Conservation (phyloP, 1,140 invertebrate species). For the Anagrus nilaparvatae region DNA sequence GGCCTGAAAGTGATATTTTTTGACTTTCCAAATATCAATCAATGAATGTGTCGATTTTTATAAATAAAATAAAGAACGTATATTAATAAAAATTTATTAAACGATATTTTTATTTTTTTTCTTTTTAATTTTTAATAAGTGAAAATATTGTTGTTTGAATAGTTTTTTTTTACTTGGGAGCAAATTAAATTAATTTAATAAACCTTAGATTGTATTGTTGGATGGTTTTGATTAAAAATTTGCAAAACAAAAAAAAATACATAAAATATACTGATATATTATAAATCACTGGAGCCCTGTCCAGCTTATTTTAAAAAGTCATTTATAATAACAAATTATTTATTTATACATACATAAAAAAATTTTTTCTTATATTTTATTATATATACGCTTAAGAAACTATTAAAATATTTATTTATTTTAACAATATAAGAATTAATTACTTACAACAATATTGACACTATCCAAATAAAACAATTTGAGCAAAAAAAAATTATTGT, state of each 20-base stretch:
- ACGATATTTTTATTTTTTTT: not conserved
- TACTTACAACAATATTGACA: slow-evolving; percentile 30
- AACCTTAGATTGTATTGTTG: slow-evolving; percentile 38
- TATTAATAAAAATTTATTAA: not conserved
- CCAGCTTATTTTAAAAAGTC: slow-evolving; percentile 36
- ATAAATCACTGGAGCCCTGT: slow-evolving; percentile 34
- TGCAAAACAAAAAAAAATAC: slow-evolving; percentile 40
- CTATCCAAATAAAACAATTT: slow-evolving; percentile 24
- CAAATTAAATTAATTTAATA: slow-evolving; percentile 11
- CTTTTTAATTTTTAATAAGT: not conserved
- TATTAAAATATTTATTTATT: not conserved
- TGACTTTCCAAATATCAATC: not conserved
- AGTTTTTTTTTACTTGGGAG: not conserved
- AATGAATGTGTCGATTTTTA: not conserved
- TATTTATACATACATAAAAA: slow-evolving; percentile 14
- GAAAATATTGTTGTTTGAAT: not conserved
- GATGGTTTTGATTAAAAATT: slow-evolving; percentile 42
- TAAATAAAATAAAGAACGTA: not conserved
- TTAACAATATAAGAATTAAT: not conserved
- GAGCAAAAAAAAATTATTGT: slow-evolving; percentile 23
- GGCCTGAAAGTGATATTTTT: too few relatives aligned
- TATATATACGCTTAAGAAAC: not conserved
- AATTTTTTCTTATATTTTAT: not conserved
- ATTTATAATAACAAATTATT: slow-evolving; percentile 32
- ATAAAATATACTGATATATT: slow-evolving; percentile 40